Conservation (phyloP, 2,888 invertebrate species). For the Silvanus unidentatus region DNA sequence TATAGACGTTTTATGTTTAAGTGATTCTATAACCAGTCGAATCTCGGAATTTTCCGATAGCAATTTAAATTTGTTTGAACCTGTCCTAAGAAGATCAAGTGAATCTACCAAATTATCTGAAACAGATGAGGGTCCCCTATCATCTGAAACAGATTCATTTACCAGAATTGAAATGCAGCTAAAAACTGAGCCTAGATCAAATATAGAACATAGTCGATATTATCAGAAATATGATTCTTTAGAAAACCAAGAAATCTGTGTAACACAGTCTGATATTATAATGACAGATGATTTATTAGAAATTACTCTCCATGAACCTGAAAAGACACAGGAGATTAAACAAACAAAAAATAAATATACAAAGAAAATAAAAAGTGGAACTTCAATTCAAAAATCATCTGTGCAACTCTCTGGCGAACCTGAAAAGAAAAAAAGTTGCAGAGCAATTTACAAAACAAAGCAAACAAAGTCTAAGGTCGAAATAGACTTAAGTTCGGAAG, state of each 20-base stretch:
- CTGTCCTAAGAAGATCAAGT: conserved; percentile 12
- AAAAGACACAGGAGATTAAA: conserved; percentile 4
- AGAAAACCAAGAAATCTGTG: conserved; percentile 11
- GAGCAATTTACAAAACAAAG: conserved; percentile 9
- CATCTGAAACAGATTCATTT: conserved; percentile 40
- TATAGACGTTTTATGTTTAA: too few species aligned
- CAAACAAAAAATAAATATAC: conserved; percentile 9
- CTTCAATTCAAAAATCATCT: conserved; percentile 10
- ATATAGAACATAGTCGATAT: conserved; percentile 33
- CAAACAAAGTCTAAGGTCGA: conserved; percentile 31
- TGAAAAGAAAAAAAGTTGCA: conserved; percentile 10
- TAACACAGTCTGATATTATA: conserved; percentile 38
- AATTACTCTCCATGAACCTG: conserved; percentile 39
- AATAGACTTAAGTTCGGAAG: conserved; percentile 42
- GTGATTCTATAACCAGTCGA: too few species aligned
- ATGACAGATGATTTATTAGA: conserved; percentile 46
- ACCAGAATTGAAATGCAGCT: conserved; percentile 27
- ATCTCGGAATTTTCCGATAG: too few species aligned
- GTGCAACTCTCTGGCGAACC: conserved; percentile 7
- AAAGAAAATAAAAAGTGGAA: conserved; percentile 15
- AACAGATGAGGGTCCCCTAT: conserved; percentile 37
- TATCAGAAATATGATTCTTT: too few species aligned
- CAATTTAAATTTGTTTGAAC: too few species aligned
- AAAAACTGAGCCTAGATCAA: conserved; percentile 34
- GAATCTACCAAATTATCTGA: conserved; percentile 36